Evolutionary conservation across 2,888 invertebrate species (phyloP), one percentile per base, ranked within the genome.

Genomic region (Xylota sylvarum): DNA sequence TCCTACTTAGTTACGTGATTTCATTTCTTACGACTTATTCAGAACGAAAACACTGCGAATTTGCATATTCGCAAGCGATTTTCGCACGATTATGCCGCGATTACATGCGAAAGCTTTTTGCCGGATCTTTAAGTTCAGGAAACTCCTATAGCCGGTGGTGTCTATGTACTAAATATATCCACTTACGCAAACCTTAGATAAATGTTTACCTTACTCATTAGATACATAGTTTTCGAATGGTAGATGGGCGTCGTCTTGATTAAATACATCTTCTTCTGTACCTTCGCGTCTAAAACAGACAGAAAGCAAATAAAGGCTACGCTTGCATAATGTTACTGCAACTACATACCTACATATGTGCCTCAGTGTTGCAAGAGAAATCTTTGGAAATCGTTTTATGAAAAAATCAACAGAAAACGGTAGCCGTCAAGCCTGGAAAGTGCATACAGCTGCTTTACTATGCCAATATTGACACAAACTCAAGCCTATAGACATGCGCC

Each of bases 361-460:
- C 19, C 27, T n/a, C n/a, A n/a, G n/a, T 64, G 46, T 46, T 37
- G 76, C 65, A 56, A 67, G 77, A 69, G 77, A 77, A 60, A 77
- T 67, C 76, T 77, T 58, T 58, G 17, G 67, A 77, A 67, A 77
- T 56, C 37, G n/a, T 12, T 12, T 32, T 55, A 55, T 55, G 56
- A 32, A 14, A 32, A 37, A 30, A 30, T 35, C 46, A 58, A 70
- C 56, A 56, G 55, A 30, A 43, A 37, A 52, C 40, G 62, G 73
- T 64, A 40, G 74, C 52, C 19, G 23, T 3, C 23, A 5, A 10
- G 37, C 37, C 46, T 50, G 40, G 60, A 60, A 60, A 60, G 50
- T 37, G 60, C 73, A 73, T 73, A 72, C 60, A 60, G 37, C 73
- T 4, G 19, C 35, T 7, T 9, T 7, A 12, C 2, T 37, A 17